These are phyloP conservation scores for Alloscopus bannaensis DNA, from an alignment of 2,888 invertebrate genomes.

Conservation along the genomic window DNA sequence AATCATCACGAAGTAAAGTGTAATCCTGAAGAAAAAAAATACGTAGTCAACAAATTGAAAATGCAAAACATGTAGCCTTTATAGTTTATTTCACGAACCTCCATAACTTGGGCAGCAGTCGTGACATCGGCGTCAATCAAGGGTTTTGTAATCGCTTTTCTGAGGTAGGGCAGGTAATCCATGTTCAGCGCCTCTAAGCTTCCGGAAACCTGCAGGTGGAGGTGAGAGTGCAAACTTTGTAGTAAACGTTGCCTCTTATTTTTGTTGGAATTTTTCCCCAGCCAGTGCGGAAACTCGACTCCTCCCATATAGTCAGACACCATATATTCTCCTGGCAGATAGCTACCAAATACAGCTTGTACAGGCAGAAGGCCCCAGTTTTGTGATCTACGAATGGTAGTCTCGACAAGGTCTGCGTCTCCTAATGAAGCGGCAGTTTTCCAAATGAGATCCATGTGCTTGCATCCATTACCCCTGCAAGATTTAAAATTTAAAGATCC, in stretches of 20 bases:
- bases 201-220: slow-evolving; percentile 82
- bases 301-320: slow-evolving; percentile 86
- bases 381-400: slow-evolving; percentile 83
- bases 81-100: slow-evolving; percentile 77
- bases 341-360: slow-evolving; percentile 92
- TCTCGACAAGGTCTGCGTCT: slow-evolving; percentile 89
- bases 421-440: slow-evolving; percentile 90
- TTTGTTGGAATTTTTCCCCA: slow-evolving; percentile 85
- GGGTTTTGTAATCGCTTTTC: slow-evolving; percentile 86
- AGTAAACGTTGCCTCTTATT: slow-evolving; percentile 88
- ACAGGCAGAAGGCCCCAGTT: slow-evolving; percentile 90
- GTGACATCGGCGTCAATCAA: slow-evolving; percentile 83
- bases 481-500: too few relatives aligned
- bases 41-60: neutral
- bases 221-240: slow-evolving; percentile 91
- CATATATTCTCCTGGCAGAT: slow-evolving; percentile 91
- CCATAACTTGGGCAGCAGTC: slow-evolving; percentile 84
- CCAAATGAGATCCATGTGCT: slow-evolving; percentile 84
- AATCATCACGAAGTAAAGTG: slow-evolving; percentile 91
- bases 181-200: slow-evolving; percentile 88
- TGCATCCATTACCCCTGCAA: slow-evolving; percentile 76
- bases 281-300: slow-evolving; percentile 95
- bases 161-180: slow-evolving; percentile 90
- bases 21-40: slow-evolving; percentile 83
- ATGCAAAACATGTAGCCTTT: neutral